phyloP scores from a whole-genome alignment of 2,888 invertebrate species.

The Camptogramma bilineatum region DNA sequence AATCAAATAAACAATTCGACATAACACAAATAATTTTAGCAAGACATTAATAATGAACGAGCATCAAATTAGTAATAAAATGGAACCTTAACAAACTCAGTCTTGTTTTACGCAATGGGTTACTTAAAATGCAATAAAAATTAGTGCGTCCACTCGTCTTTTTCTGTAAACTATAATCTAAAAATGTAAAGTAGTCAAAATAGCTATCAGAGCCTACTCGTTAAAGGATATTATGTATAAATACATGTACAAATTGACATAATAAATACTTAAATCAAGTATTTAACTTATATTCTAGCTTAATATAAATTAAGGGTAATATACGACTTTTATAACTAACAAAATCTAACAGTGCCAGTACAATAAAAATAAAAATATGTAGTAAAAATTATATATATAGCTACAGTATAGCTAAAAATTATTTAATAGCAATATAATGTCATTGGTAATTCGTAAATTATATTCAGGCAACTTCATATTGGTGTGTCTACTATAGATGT shows the following conservation, averaged over 20 bases:
- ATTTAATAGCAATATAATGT: slow-evolving; percentile 9
- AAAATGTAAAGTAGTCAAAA: slow-evolving; percentile 22
- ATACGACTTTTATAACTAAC: slow-evolving; percentile 14
- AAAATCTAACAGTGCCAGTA: slow-evolving; percentile 20
- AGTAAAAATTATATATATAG: no score
- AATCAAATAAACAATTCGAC: no score
- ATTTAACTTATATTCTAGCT: slow-evolving; percentile 33
- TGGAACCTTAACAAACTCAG: slow-evolving; percentile 43
- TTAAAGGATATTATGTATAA: slow-evolving; percentile 7
- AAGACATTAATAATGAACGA: not conserved
- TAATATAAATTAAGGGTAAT: slow-evolving; percentile 28
- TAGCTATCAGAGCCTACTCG: slow-evolving; percentile 29
- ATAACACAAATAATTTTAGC: not conserved
- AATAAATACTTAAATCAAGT: slow-evolving; percentile 42
- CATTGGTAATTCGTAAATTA: slow-evolving; percentile 5
- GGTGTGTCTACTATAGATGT: not conserved
- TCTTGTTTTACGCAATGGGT: slow-evolving; percentile 36
- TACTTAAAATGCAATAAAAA: slow-evolving; percentile 20
- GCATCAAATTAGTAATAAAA: not conserved
- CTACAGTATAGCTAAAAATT: slow-evolving; percentile 16
- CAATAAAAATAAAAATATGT: no score
- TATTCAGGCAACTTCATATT: slow-evolving; percentile 4
- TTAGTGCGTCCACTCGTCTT: slow-evolving; percentile 4
- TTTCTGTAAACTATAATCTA: slow-evolving; percentile 13
- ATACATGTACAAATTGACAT: slow-evolving; percentile 44